These are phyloP conservation scores for Athalia circularis DNA, from an alignment of 2,888 invertebrate genomes.

Conservation along the genomic window DNA sequence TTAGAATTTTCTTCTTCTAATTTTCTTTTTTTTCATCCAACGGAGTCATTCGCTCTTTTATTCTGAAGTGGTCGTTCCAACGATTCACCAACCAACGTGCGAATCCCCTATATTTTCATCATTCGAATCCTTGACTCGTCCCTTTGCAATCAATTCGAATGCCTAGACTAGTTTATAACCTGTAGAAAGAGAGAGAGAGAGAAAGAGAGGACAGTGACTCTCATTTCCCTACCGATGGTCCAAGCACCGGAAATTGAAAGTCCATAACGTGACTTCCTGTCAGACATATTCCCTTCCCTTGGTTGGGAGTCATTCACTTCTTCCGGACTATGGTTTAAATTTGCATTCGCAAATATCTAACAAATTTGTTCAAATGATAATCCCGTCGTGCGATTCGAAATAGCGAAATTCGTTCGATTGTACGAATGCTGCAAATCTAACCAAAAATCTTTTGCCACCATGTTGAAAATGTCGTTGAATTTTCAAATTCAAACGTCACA, in stretches of 20 bases:
- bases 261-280: conserved; percentile 67
- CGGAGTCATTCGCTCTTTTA: too few species aligned
- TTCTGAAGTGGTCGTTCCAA: too few species aligned
- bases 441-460: too few species aligned
- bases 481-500: too few species aligned
- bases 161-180: conserved; percentile 39
- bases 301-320: conserved; percentile 34
- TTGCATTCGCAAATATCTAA: conserved; percentile 57
- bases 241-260: conserved; percentile 69
- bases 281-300: conserved; percentile 51
- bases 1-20: conserved; percentile 16
- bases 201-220: conserved; percentile 48
- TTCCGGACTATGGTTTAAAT: conserved; percentile 45
- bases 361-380: conserved; percentile 28
- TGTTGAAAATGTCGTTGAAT: too few species aligned
- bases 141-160: conserved; percentile 41
- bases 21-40: too few species aligned
- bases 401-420: too few species aligned
- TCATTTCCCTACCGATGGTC: conserved; percentile 50
- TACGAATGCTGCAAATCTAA: too few species aligned
- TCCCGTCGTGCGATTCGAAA: neutral
- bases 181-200: too few species aligned
- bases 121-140: conserved; percentile 32
- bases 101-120: neutral
- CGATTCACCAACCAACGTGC: neutral